Percentiles rank a stretch among this genome's conserved stretches.
Evolutionary conservation across 1,140 invertebrate species (phyloP).

Genomic region (Gryllus bimaculatus): DNA sequence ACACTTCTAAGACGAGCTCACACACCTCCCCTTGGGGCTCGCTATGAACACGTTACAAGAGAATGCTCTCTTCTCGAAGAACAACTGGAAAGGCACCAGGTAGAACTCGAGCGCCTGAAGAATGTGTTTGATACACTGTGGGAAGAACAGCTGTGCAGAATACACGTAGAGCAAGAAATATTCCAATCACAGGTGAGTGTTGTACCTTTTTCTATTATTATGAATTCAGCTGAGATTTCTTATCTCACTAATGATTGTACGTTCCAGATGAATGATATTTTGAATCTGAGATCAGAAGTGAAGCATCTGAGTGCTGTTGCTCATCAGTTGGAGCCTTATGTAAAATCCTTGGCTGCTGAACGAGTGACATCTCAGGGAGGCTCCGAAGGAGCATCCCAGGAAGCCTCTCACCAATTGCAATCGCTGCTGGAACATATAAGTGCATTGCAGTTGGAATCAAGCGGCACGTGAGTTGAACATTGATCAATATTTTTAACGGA

Average conservation of each 20-base stretch:
- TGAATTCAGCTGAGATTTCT: not conserved
- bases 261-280: conserved; percentile 52
- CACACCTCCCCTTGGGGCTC: conserved; percentile 43
- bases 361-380: not conserved
- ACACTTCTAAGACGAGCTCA: conserved; percentile 44
- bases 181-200: conserved; percentile 47
- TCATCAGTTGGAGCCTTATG: conserved; percentile 53
- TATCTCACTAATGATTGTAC: not conserved
- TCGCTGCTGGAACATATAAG: conserved; percentile 46
- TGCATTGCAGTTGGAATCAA: conserved; percentile 32
- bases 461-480: conserved; percentile 16
- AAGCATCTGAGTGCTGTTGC: conserved; percentile 53
- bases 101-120: conserved; percentile 51
- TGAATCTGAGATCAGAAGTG: conserved; percentile 51
- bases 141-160: conserved; percentile 58
- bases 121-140: conserved; percentile 52
- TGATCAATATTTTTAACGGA: not conserved
- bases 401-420: conserved; percentile 32
- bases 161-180: conserved; percentile 58
- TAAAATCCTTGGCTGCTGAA: conserved; percentile 43
- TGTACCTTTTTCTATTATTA: not conserved
- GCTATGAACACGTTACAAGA: conserved; percentile 46
- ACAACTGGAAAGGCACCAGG: conserved; percentile 50
- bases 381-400: not conserved
- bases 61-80: conserved; percentile 54